Evolutionary conservation across 53 echinoderm and acorn worm species (phyloP).

Genomic region (Hippasteria phrygiana): DNA sequence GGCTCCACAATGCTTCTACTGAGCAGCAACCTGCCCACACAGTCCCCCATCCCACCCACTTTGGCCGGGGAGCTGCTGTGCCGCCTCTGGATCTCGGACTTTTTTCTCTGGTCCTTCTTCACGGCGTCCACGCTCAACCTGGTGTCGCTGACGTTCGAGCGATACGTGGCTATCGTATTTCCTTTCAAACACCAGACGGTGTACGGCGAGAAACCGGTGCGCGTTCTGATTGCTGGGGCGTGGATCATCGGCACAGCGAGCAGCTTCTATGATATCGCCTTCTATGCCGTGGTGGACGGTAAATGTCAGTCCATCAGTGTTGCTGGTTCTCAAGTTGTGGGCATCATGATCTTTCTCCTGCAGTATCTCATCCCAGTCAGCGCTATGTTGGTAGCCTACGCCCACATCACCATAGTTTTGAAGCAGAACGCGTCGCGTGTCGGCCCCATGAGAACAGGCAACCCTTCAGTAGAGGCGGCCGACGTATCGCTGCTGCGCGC

Average conservation of each 20-base stretch:
- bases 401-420: constrained; percentile 63
- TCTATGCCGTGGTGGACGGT: constrained; percentile 36
- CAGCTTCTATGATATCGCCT: constrained; percentile 67
- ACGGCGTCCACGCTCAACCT: constrained; percentile 90
- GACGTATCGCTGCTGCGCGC: constrained; percentile 36
- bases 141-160: constrained; percentile 83
- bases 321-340: constrained; percentile 53
- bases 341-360: constrained; percentile 78
- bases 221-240: constrained; percentile 49
- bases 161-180: constrained; percentile 85
- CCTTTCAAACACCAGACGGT: constrained; percentile 78
- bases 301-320: constrained; percentile 37
- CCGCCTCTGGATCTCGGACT: constrained; percentile 85
- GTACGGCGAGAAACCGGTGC: constrained; percentile 65
- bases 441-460: neutral
- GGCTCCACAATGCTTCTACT: constrained; percentile 75
- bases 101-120: constrained; percentile 83
- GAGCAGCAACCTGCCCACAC: constrained; percentile 47
- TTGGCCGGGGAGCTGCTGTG: constrained; percentile 74
- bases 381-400: constrained; percentile 80
- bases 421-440: constrained; percentile 56
- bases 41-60: neutral
- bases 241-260: constrained; percentile 77
- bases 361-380: constrained; percentile 84
- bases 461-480: neutral